A percentile compares a stretch with the other conserved stretches of the same genome.
Conservation (phyloP, 2,797 vertebrate genomes). For the Poeciliopsis presidionis region DNA sequence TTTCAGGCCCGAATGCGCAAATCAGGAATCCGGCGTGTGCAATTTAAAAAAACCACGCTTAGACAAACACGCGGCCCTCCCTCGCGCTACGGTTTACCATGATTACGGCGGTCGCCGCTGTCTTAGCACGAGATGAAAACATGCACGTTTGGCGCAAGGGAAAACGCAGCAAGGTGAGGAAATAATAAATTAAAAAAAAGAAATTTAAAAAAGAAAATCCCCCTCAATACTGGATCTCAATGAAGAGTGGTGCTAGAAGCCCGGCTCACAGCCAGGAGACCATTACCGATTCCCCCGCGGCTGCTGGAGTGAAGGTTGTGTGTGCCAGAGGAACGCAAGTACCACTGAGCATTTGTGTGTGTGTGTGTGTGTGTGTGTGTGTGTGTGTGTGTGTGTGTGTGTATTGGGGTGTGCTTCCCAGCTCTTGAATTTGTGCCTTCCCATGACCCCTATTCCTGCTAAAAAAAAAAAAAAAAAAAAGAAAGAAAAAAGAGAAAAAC, state of each 20-base stretch:
- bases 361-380: no score
- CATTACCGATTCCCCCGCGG: slow-evolving; percentile 68
- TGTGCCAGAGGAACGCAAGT: slow-evolving; percentile 35
- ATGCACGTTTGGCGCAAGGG: slow-evolving; percentile 47
- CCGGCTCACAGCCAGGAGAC: slow-evolving; percentile 68
- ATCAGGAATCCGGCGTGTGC: slow-evolving; percentile 40
- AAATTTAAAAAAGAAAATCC: background rate
- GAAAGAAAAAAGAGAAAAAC: no score
- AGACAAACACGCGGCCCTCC: slow-evolving; percentile 50
- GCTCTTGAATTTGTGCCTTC: slow-evolving; percentile 34
- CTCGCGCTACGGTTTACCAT: slow-evolving; percentile 46
- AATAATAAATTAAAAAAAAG: slow-evolving; percentile 21
- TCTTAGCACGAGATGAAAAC: slow-evolving; percentile 56
- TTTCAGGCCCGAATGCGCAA: slow-evolving; percentile 57
- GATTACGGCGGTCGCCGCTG: slow-evolving; percentile 51
- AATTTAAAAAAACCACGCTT: slow-evolving; percentile 38
- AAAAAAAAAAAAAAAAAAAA: slow-evolving; percentile 9
- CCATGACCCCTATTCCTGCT: slow-evolving; percentile 40
- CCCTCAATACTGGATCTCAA: slow-evolving; percentile 60
- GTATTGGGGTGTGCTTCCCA: slow-evolving; percentile 19
- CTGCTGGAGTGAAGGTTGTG: slow-evolving; percentile 58
- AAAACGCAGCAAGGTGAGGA: slow-evolving; percentile 58
- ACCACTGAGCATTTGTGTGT: slow-evolving; percentile 33
- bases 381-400: no score
- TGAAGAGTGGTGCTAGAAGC: slow-evolving; percentile 68